phyloP scores from a whole-genome alignment of 2,888 invertebrate species.

The Sinohyriopsis cumingii region DNA sequence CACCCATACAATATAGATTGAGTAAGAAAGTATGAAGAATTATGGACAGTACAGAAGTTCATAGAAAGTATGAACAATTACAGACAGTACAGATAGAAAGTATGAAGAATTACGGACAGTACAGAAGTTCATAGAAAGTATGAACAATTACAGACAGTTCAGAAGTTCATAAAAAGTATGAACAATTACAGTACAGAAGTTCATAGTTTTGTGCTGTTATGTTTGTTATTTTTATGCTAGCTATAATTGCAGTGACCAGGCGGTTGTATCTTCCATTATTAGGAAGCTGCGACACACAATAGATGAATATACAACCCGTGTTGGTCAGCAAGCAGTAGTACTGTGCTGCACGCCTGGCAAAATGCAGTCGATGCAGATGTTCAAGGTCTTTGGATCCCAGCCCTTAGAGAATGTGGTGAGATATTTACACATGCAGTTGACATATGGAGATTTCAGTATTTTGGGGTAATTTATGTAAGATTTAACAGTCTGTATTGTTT shows the following conservation, averaged over 20 bases:
- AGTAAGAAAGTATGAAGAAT: too few relatives aligned
- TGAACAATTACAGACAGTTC: too few relatives aligned
- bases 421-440: conserved; percentile 13
- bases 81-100: too few relatives aligned
- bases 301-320: conserved; percentile 96
- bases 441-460: neutral
- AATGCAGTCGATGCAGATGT: conserved; percentile 79
- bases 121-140: too few relatives aligned
- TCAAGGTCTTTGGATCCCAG: conserved; percentile 95
- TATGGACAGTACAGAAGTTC: too few relatives aligned
- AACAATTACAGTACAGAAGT: too few relatives aligned
- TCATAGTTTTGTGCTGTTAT: neutral
- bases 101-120: too few relatives aligned
- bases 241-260: too few relatives aligned
- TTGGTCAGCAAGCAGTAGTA: conserved; percentile 97
- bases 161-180: too few relatives aligned
- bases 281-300: conserved; percentile 72
- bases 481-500: too few relatives aligned
- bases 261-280: neutral
- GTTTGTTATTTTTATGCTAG: neutral
- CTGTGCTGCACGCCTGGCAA: conserved; percentile 97
- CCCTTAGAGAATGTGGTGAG: conserved; percentile 93
- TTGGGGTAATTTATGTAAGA: neutral
- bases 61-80: too few relatives aligned
- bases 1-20: too few relatives aligned